Evolutionary conservation across 2,113 vertebrate species (phyloP).

Genomic region (Hystrix cristata): DNA sequence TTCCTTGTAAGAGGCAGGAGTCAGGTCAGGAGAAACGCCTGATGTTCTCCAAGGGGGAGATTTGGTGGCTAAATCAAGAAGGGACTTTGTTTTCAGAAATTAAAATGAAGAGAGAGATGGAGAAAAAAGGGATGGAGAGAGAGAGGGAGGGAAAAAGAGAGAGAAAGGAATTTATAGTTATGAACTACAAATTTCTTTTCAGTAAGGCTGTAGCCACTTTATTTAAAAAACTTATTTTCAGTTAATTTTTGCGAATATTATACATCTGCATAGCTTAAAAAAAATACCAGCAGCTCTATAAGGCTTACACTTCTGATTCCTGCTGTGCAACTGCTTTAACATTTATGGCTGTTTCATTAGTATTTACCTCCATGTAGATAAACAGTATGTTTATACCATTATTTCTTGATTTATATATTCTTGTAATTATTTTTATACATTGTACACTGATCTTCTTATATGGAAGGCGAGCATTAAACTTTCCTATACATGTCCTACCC

Average conservation of each 20-base stretch:
- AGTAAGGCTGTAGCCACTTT: neutral
- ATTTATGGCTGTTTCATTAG: neutral
- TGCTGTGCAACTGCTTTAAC: neutral
- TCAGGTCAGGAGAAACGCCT: neutral
- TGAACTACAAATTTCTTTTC: neutral
- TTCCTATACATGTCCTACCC: neutral
- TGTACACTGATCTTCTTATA: neutral
- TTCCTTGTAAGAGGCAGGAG: neutral
- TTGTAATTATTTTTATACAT: neutral
- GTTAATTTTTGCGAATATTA: constrained; percentile 13
- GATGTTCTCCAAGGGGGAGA: neutral
- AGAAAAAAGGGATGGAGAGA: neutral
- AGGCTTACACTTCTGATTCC: neutral
- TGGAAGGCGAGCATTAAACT: neutral
- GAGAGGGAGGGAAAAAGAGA: neutral
- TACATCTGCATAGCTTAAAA: neutral
- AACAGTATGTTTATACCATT: neutral
- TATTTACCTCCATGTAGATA: neutral
- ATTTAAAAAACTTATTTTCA: neutral
- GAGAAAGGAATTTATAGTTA: neutral
- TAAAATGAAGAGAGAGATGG: neutral
- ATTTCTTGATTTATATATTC: neutral
- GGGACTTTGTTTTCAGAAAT: neutral
- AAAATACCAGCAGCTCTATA: neutral
- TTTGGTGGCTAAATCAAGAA: neutral